A percentile compares a stretch with the other conserved stretches of the same genome.
Conservation (phyloP, 2,888 invertebrate genomes). For the Branchellion lobata region DNA sequence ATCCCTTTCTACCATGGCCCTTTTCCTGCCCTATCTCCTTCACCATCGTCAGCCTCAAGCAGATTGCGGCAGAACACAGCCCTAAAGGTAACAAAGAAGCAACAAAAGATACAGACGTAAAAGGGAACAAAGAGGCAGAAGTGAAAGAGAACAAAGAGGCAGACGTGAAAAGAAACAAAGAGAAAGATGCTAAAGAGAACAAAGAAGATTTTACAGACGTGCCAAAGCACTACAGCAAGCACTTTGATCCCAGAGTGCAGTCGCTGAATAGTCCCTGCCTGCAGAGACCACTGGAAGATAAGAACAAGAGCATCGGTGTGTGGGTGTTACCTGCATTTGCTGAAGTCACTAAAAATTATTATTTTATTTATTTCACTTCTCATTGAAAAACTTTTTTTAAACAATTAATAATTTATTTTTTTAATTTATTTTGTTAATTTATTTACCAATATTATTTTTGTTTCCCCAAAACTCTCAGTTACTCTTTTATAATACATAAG, state of each 20-base stretch:
- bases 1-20: constrained; percentile 51
- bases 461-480: too few relatives aligned
- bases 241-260: constrained; percentile 6
- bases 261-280: constrained; percentile 18
- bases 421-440: too few relatives aligned
- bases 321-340: neutral
- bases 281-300: constrained; percentile 5
- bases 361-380: too few relatives aligned
- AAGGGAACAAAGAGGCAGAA: neutral
- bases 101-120: neutral
- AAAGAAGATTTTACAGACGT: neutral
- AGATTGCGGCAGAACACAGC: neutral
- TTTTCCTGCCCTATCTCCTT: constrained; percentile 50
- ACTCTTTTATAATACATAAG: too few relatives aligned
- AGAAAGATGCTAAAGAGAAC: neutral
- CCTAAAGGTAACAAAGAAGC: neutral
- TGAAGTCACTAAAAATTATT: too few relatives aligned
- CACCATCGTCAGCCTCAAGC: constrained; percentile 50
- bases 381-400: too few relatives aligned
- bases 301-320: constrained; percentile 33
- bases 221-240: neutral
- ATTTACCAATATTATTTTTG: too few relatives aligned
- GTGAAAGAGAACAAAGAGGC: neutral
- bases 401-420: too few relatives aligned
- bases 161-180: neutral